Evolutionary conservation across 1,140 invertebrate species (phyloP).

Genomic region (Parapsyche elsis): DNA sequence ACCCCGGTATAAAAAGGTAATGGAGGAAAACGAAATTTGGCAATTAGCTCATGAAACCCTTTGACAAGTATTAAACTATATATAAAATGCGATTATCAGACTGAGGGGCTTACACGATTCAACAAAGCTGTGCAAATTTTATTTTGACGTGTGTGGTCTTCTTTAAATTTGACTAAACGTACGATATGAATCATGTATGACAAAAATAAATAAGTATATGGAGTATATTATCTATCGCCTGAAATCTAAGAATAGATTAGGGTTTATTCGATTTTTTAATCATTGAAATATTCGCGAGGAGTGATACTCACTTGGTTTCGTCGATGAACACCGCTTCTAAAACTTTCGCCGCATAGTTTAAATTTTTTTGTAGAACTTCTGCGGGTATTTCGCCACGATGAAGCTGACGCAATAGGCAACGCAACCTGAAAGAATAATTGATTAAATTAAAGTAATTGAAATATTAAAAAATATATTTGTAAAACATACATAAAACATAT

Average conservation of each 20-base stretch:
- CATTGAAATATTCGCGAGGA: conserved; percentile 2
- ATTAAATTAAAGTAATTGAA: neutral
- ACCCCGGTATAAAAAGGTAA: conserved; percentile 34
- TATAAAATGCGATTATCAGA: neutral
- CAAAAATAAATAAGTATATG: neutral
- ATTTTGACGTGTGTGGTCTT: neutral
- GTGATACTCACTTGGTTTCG: conserved; percentile 83
- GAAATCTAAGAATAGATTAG: conserved; percentile 15
- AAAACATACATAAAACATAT: too few species aligned
- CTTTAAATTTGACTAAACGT: neutral
- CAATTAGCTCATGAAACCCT: conserved; percentile 35
- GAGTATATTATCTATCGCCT: neutral
- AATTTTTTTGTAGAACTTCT: conserved; percentile 85
- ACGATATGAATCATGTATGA: neutral
- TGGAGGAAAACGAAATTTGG: conserved; percentile 36
- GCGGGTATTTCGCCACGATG: conserved; percentile 84
- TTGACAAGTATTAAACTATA: conserved; percentile 28
- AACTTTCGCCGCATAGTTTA: conserved; percentile 87
- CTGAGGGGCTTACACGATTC: neutral
- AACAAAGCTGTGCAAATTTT: too few species aligned
- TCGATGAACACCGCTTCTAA: conserved; percentile 90
- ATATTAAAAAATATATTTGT: too few species aligned
- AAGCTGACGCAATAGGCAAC: conserved; percentile 83
- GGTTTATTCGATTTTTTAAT: conserved; percentile 6
- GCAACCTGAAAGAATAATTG: conserved; percentile 74